Evolutionary conservation across 2,888 invertebrate species (phyloP).

Genomic region (Rhopalosiphum nymphaeae): DNA sequence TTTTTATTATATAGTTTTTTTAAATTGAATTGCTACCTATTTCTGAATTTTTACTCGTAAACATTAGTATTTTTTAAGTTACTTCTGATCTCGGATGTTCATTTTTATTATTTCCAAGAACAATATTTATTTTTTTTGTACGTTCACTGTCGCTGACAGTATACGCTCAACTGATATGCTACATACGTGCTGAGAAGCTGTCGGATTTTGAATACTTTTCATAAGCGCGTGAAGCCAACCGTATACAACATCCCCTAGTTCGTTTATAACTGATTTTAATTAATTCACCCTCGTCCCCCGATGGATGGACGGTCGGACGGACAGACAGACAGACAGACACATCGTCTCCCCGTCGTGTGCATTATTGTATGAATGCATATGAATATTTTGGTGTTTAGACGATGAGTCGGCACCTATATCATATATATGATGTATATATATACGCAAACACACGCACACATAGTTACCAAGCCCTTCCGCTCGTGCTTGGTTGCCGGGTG

Average conservation of each 20-base stretch:
- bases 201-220: conserved; percentile 50
- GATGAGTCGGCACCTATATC: neutral
- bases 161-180: neutral
- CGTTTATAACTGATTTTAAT: conserved; percentile 57
- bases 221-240: conserved; percentile 26
- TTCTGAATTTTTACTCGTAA: neutral
- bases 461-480: neutral
- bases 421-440: neutral
- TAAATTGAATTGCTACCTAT: neutral
- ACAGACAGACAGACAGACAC: conserved; percentile 22
- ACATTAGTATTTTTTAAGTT: neutral
- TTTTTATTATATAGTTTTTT: neutral
- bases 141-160: neutral
- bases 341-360: neutral
- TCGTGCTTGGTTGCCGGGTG: neutral
- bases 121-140: neutral
- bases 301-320: neutral
- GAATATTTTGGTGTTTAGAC: conserved; percentile 51
- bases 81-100: neutral
- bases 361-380: conserved; percentile 42
- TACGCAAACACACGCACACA: neutral
- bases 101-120: conserved; percentile 1
- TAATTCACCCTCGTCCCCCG: conserved; percentile 49
- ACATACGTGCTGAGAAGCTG: neutral
- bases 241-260: conserved; percentile 1